phyloP scores from a whole-genome alignment of 1,140 invertebrate species.

The Wasmannia auropunctata region DNA sequence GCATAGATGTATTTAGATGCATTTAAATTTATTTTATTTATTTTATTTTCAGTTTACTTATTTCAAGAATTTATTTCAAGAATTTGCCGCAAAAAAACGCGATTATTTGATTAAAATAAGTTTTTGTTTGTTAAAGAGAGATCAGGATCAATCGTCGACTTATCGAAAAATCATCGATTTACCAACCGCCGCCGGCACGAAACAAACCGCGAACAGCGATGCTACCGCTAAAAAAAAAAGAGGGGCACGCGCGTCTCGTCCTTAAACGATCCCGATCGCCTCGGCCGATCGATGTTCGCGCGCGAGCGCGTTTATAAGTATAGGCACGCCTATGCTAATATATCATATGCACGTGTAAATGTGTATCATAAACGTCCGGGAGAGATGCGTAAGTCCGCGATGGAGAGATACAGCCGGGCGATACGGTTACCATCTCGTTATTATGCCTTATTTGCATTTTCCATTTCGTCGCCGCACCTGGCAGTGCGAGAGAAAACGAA shows the following conservation, averaged over 20 bases:
- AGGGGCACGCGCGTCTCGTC: slow-evolving; percentile 25
- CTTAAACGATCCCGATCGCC: slow-evolving; percentile 47
- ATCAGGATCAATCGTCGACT: neutral
- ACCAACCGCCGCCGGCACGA: slow-evolving; percentile 28
- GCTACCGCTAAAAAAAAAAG: slow-evolving; percentile 42
- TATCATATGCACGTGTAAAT: slow-evolving; percentile 57
- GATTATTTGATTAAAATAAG: neutral
- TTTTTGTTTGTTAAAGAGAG: neutral
- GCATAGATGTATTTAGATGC: neutral
- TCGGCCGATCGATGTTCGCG: slow-evolving; percentile 33
- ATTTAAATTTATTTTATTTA: neutral
- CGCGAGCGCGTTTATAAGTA: slow-evolving; percentile 26
- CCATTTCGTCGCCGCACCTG: slow-evolving; percentile 72
- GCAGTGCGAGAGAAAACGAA: slow-evolving; percentile 37
- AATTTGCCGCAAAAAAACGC: neutral
- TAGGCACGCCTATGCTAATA: slow-evolving; percentile 54
- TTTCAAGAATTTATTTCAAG: neutral
- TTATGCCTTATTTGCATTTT: slow-evolving; percentile 73
- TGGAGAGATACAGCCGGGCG: slow-evolving; percentile 63
- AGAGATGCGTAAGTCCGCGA: slow-evolving; percentile 57
- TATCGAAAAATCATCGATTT: slow-evolving; percentile 24
- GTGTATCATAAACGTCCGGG: slow-evolving; percentile 58
- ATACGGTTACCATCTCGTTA: slow-evolving; percentile 71
- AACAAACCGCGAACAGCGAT: slow-evolving; percentile 23
- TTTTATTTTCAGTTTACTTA: too few species aligned